Conservation (phyloP, 2,113 vertebrate species). For the Actinemys pallida region DNA sequence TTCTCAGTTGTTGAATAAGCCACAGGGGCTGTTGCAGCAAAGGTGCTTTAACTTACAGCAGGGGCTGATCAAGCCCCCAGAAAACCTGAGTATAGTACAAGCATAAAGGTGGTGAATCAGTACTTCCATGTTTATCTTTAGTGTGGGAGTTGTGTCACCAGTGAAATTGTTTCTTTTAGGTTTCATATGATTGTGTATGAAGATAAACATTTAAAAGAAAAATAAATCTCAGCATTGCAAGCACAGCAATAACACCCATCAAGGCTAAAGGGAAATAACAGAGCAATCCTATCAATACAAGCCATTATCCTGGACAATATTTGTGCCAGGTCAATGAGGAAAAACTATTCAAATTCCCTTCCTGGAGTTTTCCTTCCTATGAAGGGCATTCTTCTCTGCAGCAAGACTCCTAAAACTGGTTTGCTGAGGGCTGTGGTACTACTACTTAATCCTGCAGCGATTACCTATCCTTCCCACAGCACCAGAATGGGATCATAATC, state of each 20-base stretch:
- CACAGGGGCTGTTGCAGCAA: neutral
- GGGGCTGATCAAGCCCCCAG: neutral
- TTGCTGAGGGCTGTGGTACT: conserved; percentile 21
- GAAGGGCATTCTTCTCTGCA: conserved; percentile 16
- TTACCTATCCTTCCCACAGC: conserved; percentile 49
- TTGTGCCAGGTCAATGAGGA: conserved; percentile 27
- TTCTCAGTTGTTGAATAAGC: neutral
- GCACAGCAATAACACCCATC: neutral
- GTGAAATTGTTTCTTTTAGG: neutral
- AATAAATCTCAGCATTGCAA: neutral
- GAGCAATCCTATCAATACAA: neutral
- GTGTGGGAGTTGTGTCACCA: rapidly evolving
- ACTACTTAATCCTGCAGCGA: conserved; percentile 5
- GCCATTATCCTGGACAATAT: conserved; percentile 15
- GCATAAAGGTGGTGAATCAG: rapidly evolving
- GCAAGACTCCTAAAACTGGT: neutral
- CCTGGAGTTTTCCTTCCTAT: neutral
- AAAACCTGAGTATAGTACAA: rapidly evolving
- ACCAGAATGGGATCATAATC: conserved; percentile 45
- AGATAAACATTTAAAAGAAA: neutral
- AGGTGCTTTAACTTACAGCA: neutral
- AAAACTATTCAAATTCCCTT: neutral
- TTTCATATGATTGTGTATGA: neutral
- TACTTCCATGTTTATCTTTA: neutral
- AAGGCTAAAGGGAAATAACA: neutral